These are phyloP conservation scores for Bradypus variegatus DNA, from an alignment of 2,797 vertebrate species.

Conservation along the genomic window DNA sequence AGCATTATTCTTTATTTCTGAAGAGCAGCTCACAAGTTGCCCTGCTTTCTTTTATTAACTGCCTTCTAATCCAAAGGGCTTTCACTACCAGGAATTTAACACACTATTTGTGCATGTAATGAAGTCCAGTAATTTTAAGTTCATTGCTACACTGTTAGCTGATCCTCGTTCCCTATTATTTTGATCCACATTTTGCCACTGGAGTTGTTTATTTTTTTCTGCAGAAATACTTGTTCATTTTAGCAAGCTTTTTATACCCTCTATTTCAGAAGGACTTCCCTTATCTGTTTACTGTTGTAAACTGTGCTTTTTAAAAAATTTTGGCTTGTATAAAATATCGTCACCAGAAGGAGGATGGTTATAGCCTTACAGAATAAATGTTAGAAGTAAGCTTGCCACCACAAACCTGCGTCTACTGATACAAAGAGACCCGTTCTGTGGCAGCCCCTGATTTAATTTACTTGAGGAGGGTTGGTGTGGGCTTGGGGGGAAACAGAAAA, in stretches of 20 bases:
- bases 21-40: not conserved
- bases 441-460: not conserved
- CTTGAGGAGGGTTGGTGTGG: not conserved
- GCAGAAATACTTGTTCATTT: not conserved
- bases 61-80: not conserved
- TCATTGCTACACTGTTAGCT: not conserved
- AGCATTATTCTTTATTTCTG: not conserved
- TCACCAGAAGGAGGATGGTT: slow-evolving; percentile 55
- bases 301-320: slow-evolving; percentile 34
- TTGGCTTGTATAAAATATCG: slow-evolving; percentile 61
- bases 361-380: slow-evolving; percentile 43
- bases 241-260: not conserved
- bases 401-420: accelerated
- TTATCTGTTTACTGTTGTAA: slow-evolving; percentile 60
- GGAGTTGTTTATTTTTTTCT: not conserved
- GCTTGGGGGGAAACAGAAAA: not conserved
- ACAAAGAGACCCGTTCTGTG: accelerated
- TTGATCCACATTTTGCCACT: not conserved
- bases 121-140: not conserved
- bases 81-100: not conserved
- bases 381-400: not conserved
- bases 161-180: slow-evolving; percentile 29
- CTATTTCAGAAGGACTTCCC: not conserved
- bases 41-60: not conserved
- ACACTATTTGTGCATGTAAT: accelerated